These are phyloP conservation scores for Chloroceryle amazona DNA, from an alignment of 2,797 vertebrate genomes.

Conservation along the genomic window DNA sequence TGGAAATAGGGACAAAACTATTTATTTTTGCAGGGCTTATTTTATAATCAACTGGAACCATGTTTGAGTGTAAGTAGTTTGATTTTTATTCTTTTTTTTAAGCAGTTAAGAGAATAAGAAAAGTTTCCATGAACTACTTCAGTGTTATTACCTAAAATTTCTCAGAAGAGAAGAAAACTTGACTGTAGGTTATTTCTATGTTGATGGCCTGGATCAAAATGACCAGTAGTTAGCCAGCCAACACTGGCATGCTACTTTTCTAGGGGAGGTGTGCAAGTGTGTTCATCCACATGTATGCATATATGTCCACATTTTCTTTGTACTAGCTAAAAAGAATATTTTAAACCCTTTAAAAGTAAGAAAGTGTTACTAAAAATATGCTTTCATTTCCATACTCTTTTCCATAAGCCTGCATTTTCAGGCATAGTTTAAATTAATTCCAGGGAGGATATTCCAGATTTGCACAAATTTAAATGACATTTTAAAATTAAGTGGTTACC, in stretches of 20 bases:
- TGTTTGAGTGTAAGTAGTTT: not conserved
- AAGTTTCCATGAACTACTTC: not conserved
- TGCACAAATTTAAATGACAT: not conserved
- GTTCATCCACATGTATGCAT: too few species aligned
- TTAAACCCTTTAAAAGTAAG: not conserved
- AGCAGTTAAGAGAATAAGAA: not conserved
- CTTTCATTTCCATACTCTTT: not conserved
- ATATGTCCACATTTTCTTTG: not conserved
- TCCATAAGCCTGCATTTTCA: not conserved
- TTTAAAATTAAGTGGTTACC: not conserved
- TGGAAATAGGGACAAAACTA: not conserved
- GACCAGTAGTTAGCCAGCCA: not conserved
- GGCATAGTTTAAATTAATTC: not conserved
- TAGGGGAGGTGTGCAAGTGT: not conserved
- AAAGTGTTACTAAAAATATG: not conserved
- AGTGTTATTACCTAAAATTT: not conserved
- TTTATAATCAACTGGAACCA: not conserved
- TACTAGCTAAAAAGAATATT: not conserved
- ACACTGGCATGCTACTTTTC: not conserved
- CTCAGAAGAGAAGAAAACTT: not conserved
- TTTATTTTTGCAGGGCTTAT: conserved; percentile 35
- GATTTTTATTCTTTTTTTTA: not conserved
- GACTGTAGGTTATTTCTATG: not conserved
- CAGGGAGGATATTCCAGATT: not conserved
- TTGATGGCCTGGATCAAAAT: not conserved